A percentile compares a stretch with the other conserved stretches of the same genome.
phyloP scores from a whole-genome alignment of 2,888 invertebrate species.

The Hypomecis punctinalis region DNA sequence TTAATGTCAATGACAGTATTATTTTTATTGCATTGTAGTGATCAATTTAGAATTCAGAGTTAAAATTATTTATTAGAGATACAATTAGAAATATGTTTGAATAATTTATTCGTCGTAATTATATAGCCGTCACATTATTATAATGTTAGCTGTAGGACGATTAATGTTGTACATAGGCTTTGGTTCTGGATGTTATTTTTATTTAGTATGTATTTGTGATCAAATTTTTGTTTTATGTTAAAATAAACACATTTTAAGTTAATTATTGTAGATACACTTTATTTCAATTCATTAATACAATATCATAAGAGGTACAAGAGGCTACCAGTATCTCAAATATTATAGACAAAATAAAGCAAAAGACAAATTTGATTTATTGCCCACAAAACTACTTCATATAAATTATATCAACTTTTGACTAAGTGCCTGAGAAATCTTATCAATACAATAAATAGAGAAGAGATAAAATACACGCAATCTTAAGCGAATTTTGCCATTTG shows the following conservation, averaged over 20 bases:
- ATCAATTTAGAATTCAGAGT: too few species aligned
- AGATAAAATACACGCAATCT: conserved; percentile 61
- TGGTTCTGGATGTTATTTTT: too few species aligned
- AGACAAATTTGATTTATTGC: background rate
- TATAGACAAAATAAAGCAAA: background rate
- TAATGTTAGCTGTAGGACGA: too few species aligned
- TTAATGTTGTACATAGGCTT: too few species aligned
- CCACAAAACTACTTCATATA: conserved; percentile 7
- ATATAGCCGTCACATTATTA: too few species aligned
- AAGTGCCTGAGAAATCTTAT: conserved; percentile 28
- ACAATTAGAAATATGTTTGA: too few species aligned
- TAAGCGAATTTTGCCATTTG: conserved; percentile 80
- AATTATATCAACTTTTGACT: conserved; percentile 11
- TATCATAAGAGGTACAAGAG: conserved; percentile 11
- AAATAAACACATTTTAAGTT: background rate
- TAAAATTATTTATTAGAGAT: too few species aligned
- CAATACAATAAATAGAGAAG: conserved; percentile 31
- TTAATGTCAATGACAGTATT: too few species aligned
- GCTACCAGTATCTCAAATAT: background rate
- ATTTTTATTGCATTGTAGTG: too few species aligned
- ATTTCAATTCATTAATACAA: conserved; percentile 37
- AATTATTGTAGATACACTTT: conserved; percentile 41
- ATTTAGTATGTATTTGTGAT: too few species aligned
- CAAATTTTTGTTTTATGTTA: background rate
- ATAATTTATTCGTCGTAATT: too few species aligned